These are phyloP conservation scores for Malthinus flaveolus DNA, from an alignment of 2,888 invertebrate species.

Conservation along the genomic window DNA sequence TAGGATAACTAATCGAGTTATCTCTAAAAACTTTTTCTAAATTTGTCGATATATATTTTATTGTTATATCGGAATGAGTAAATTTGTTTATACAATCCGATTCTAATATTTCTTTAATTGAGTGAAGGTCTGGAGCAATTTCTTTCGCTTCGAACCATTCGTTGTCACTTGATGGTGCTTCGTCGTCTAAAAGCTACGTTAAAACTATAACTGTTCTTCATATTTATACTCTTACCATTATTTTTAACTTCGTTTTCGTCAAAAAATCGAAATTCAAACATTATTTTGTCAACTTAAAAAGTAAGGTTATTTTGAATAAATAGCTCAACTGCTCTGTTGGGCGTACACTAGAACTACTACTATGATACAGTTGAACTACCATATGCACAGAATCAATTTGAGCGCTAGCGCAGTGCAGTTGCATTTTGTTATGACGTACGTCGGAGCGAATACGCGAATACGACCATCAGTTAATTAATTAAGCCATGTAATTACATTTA, in stretches of 20 bases:
- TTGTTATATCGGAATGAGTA: neutral
- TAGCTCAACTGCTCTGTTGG: neutral
- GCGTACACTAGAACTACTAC: neutral
- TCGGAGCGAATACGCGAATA: no score
- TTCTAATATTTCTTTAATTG: neutral
- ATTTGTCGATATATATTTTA: conserved; percentile 7
- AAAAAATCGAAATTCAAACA: conserved; percentile 11
- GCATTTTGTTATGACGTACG: no score
- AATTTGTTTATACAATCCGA: conserved; percentile 6
- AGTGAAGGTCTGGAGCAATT: neutral
- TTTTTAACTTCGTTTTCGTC: neutral
- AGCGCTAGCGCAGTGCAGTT: no score
- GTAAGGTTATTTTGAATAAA: neutral
- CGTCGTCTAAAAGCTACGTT: neutral
- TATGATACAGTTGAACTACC: neutral
- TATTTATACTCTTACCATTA: neutral
- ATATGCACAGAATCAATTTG: no score
- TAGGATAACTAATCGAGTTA: neutral
- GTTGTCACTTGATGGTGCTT: neutral
- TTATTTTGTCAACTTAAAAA: neutral
- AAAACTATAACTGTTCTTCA: neutral
- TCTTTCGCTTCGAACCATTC: conserved; percentile 14
- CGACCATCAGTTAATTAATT: no score
- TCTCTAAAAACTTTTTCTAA: neutral
- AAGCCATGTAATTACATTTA: no score